Evolutionary conservation across 2,113 vertebrate species (phyloP), one percentile per base, ranked within the genome.

Genomic region (Pluvianellus socialis): DNA sequence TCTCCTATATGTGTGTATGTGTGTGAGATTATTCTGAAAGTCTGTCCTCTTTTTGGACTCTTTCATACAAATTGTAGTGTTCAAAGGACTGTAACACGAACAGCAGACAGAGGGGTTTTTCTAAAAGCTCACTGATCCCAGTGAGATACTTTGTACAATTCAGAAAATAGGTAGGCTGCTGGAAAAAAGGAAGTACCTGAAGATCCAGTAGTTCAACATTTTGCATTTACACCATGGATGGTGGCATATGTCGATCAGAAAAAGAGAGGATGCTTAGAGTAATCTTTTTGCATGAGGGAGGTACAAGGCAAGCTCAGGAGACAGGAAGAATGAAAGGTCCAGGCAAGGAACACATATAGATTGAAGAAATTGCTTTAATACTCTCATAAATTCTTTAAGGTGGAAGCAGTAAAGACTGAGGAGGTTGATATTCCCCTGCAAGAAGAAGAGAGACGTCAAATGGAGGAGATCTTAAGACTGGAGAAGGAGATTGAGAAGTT

Each of bases 401-500:
- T 96, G 95, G 92, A 97, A 72, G 58, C 94, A 56, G 77, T 97
- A 61, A 95, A 95, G 70, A 59, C 74, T 59, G 97, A 95, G 50
- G 95, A 97, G 62, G 94, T 80, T 67, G 94, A 73, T 58, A 95
- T 88, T 88, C 94, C 96, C 32, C 95, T 98, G 52, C 98, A 98
- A 40, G 98, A 99, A 90, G 99, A 99, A 83, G 99, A 99, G 94
- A 98, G 97, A 89, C 98, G 98, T 79, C 99, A 99, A 97, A 99
- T 99, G 99, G 98, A 99, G 96, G 98, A 99, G 97, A 99, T 99
- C 90, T 97, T 99, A 90, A 98, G 99, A 19, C 97, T 99, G 82
- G 99, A 99, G 96, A 98, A 98, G 81, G 99, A 99, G 98, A 99
- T 99, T 38, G 99, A 99, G 91, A 98, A 98, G 17, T 95, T 99